Base-by-base conservation (phyloP, 2,113 vertebrate genomes). In the Arizona elegans region DNA sequence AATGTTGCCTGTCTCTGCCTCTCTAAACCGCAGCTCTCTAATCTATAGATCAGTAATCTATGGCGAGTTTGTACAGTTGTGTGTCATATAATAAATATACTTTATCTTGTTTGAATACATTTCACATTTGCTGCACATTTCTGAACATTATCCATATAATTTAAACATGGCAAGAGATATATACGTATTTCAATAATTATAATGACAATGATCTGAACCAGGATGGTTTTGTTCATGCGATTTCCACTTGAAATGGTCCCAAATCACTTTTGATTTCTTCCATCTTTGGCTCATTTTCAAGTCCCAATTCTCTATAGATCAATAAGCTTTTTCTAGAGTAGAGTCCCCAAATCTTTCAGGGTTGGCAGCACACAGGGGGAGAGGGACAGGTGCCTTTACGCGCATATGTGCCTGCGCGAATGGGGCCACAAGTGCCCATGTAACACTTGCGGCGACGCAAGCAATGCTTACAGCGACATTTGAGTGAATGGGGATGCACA, bases 401-500 rank as follows among this genome's bases (percentile, higher is more conserved):
- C 1, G 9, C 24, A 62, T 62, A 26, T 59, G 58, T 1, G 2
- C 21, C 23, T 1, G 0, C 2, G 2, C 1, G 8, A 23, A 58
- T 2, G 2, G 21, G 21, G 21, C 7, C 0, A 7, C 2, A 0
- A 62, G 8, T 11, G 23, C 24, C 24, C 59, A 62, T 26, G 24
- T 24, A 62, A 11, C 1, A 1, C 56, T 58, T 1, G 12, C 23
- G 0, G 58, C 8, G 3, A 11, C 8, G 8, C 24, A 26, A 62
- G 24, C 3, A 1, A 8, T 8, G 5, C 58, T 24, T 26, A 9
- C 9, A 24, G 24, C 0, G 3, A 62, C 24, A 26, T 3, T 26
- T 1, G 23, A 62, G 59, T 9, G 9, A 62, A 26, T 62, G 59
- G 59, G 59, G 59, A 11, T 62, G 59, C 24, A 58, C 19, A 58